phyloP scores from a whole-genome alignment of 2,113 vertebrate species.

The Orycteropus afer region DNA sequence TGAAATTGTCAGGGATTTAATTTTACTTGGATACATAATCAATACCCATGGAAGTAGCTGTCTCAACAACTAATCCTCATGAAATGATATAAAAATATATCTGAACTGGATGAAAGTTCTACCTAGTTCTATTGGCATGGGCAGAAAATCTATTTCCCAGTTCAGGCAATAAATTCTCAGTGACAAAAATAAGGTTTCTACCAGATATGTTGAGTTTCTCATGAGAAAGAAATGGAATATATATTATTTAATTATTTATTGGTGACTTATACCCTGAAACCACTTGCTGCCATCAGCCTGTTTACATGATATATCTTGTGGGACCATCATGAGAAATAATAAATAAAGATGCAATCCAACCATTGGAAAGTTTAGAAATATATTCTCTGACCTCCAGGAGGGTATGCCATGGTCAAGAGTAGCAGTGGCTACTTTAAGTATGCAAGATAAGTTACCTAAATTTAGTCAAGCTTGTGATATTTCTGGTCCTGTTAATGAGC shows the following conservation, averaged over 20 bases:
- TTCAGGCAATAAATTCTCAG: background rate
- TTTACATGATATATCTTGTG: background rate
- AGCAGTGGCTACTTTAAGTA: background rate
- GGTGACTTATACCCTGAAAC: background rate
- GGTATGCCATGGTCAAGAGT: background rate
- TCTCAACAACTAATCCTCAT: background rate
- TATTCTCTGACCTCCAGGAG: background rate
- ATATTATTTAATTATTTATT: background rate
- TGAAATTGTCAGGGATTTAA: too few species aligned
- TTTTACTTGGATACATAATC: too few species aligned
- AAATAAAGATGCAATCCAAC: background rate
- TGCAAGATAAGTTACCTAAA: background rate
- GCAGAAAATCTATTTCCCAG: accelerated
- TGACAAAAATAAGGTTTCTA: background rate
- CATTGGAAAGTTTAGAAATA: background rate
- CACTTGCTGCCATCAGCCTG: background rate
- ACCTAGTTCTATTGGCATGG: background rate
- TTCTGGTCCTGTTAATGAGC: background rate
- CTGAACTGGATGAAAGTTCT: background rate
- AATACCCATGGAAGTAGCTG: too few species aligned
- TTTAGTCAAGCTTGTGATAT: background rate
- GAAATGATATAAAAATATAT: background rate
- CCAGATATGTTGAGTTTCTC: background rate
- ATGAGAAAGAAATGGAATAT: background rate
- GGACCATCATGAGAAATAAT: background rate